Conservation (phyloP, 1,140 invertebrate genomes). For the Marisa cornuarietis region DNA sequence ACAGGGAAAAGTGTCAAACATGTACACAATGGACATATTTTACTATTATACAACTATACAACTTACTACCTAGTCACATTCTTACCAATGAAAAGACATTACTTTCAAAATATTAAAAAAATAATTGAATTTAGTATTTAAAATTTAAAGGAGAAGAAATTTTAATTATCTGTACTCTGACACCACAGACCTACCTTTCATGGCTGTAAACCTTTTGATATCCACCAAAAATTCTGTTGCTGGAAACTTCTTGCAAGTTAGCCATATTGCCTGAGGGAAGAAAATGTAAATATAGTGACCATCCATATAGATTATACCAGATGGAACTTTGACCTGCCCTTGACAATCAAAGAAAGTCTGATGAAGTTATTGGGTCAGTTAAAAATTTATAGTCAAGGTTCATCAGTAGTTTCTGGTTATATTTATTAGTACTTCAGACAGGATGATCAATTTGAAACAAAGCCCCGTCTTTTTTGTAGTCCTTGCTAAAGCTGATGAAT, state of each 20-base stretch:
- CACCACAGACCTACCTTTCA: conserved; percentile 71
- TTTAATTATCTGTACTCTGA: neutral
- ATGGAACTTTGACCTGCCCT: no score
- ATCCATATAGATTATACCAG: no score
- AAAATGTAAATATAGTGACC: conserved; percentile 7
- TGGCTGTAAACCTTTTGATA: conserved; percentile 87
- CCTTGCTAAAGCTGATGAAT: no score
- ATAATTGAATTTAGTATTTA: neutral
- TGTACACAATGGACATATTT: no score
- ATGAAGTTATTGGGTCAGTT: no score
- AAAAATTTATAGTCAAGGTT: no score
- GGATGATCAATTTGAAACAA: no score
- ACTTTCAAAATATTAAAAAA: neutral
- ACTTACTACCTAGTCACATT: neutral
- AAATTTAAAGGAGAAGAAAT: neutral
- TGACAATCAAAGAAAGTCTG: no score
- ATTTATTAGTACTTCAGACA: no score
- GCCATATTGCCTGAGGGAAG: conserved; percentile 27
- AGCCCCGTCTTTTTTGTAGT: no score
- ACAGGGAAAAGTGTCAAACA: no score
- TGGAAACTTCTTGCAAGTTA: conserved; percentile 50
- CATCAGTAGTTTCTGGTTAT: no score
- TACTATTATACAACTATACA: neutral
- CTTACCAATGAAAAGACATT: neutral
- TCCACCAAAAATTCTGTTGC: conserved; percentile 75